Conservation (phyloP, 2,113 vertebrate genomes). For the Gnathonemus echidnorhynchus region DNA sequence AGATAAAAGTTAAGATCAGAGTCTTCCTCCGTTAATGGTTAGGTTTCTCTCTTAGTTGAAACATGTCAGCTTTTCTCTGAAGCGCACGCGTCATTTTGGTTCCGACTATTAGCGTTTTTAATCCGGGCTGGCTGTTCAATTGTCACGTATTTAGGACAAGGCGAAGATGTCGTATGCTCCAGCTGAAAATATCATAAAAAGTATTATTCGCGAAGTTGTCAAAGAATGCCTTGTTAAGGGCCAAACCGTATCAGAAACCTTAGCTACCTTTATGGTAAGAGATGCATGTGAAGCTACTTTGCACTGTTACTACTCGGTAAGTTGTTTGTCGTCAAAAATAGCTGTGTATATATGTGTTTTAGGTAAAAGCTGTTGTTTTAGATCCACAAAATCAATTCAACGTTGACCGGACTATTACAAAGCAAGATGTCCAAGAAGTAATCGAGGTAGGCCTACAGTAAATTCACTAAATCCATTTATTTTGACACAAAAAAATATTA, state of each 20-base stretch:
- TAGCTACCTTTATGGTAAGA: constrained; percentile 80
- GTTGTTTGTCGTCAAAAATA: background rate
- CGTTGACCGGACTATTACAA: constrained; percentile 61
- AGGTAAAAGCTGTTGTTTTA: constrained; percentile 83
- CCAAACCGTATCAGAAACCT: constrained; percentile 60
- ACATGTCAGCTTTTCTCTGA: background rate
- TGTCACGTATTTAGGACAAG: too few species aligned
- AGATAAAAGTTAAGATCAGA: background rate
- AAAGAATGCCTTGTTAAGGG: constrained; percentile 61
- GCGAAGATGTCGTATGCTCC: constrained; percentile 58
- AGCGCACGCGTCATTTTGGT: background rate
- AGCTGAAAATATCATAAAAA: constrained; percentile 62
- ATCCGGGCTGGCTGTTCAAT: background rate
- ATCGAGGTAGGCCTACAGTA: constrained; percentile 62
- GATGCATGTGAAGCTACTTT: background rate
- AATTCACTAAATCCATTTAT: background rate
- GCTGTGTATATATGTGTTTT: background rate
- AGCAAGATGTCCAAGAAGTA: constrained; percentile 69
- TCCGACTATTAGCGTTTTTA: background rate
- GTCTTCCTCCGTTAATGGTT: background rate
- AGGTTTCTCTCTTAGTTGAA: background rate
- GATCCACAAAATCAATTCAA: constrained; percentile 75
- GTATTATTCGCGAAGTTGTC: constrained; percentile 64
- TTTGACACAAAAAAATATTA: background rate
- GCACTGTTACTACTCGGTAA: background rate